These are phyloP conservation scores for Acleris emargana DNA, from an alignment of 2,888 invertebrate genomes.

Conservation along the genomic window DNA sequence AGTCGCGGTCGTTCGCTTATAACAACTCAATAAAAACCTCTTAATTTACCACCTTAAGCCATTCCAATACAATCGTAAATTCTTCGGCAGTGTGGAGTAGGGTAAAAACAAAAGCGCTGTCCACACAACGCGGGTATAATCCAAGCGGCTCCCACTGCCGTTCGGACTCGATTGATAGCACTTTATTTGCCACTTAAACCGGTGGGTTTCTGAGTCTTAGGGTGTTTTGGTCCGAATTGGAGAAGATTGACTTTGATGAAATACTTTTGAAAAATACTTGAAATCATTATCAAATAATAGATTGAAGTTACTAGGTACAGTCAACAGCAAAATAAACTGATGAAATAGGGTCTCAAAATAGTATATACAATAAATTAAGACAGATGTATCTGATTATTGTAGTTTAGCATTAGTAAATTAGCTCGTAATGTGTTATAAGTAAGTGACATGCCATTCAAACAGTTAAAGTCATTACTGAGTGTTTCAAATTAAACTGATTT, in stretches of 20 bases:
- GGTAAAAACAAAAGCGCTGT: slow-evolving; percentile 22
- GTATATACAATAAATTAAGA: too few relatives aligned
- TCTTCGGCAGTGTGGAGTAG: neutral
- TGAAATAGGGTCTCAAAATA: too few relatives aligned
- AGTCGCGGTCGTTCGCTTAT: neutral
- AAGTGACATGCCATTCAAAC: too few relatives aligned
- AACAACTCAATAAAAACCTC: neutral
- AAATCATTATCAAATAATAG: neutral
- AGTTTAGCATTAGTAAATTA: too few relatives aligned
- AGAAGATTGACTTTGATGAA: slow-evolving; percentile 1
- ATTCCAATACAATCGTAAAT: neutral
- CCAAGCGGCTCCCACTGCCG: slow-evolving; percentile 22
- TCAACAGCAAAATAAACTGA: too few relatives aligned
- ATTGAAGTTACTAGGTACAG: too few relatives aligned
- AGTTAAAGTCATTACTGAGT: too few relatives aligned
- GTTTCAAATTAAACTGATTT: too few relatives aligned
- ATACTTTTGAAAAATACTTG: neutral
- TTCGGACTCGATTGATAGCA: slow-evolving; percentile 31
- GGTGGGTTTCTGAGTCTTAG: slow-evolving; percentile 17
- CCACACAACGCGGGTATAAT: slow-evolving; percentile 29
- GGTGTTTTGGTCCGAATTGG: slow-evolving; percentile 17
- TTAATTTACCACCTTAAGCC: neutral
- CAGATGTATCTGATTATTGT: too few relatives aligned
- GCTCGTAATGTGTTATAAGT: too few relatives aligned
- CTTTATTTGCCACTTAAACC: slow-evolving; percentile 33